These are phyloP conservation scores for Lasius platythorax DNA, from an alignment of 2,888 invertebrate genomes.

Conservation along the genomic window DNA sequence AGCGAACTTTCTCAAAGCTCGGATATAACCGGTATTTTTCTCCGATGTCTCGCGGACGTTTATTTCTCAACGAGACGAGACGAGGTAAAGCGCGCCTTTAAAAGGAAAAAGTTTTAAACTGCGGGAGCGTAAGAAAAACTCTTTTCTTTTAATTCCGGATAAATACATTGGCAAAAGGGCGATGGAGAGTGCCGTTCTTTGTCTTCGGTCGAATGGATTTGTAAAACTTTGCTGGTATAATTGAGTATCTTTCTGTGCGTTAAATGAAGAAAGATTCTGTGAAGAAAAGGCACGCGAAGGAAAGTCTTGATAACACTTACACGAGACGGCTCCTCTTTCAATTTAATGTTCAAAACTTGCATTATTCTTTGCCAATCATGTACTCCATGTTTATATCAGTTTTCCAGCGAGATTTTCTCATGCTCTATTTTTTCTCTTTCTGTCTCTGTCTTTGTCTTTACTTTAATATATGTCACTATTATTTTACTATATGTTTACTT, in stretches of 20 bases:
- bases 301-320: slow-evolving; percentile 44
- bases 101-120: slow-evolving; percentile 78
- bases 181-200: slow-evolving; percentile 67
- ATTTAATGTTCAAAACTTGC: slow-evolving; percentile 38
- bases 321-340: slow-evolving; percentile 50
- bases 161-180: slow-evolving; percentile 70
- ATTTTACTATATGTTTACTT: slow-evolving; percentile 7
- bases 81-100: slow-evolving; percentile 68
- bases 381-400: not conserved
- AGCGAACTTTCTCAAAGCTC: slow-evolving; percentile 83
- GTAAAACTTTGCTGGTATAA: slow-evolving; percentile 76
- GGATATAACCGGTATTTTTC: slow-evolving; percentile 81
- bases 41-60: slow-evolving; percentile 68
- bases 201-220: slow-evolving; percentile 67
- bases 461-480: not conserved
- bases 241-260: slow-evolving; percentile 68
- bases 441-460: not conserved
- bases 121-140: slow-evolving; percentile 72
- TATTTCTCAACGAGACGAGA: slow-evolving; percentile 70
- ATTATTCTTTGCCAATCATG: not conserved
- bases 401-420: not conserved
- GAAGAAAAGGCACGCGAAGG: slow-evolving; percentile 11
- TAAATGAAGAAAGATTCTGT: slow-evolving; percentile 69
- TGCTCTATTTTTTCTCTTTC: not conserved
- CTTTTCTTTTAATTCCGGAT: slow-evolving; percentile 77